Conservation (phyloP, 2,113 vertebrate genomes). For the Engystomops pustulosus region DNA sequence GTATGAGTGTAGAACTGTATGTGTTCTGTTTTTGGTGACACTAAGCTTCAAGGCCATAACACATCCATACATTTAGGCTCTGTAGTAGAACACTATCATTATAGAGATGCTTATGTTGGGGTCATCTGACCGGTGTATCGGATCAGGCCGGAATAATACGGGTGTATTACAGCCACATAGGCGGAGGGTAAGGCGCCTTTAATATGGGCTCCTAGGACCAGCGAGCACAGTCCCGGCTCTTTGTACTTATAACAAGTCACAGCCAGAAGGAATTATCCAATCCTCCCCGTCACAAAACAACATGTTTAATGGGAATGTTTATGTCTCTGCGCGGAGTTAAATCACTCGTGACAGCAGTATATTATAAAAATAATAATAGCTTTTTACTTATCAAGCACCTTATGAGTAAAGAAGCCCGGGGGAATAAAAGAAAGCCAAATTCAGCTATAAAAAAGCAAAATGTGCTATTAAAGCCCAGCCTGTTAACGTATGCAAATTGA, state of each 20-base stretch:
- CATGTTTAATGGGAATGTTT: constrained; percentile 54
- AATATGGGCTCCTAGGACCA: constrained; percentile 16
- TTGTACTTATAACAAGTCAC: constrained; percentile 42
- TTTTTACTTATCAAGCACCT: constrained; percentile 59
- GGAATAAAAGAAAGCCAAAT: constrained; percentile 55
- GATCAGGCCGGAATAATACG: no score
- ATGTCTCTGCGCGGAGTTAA: constrained; percentile 52
- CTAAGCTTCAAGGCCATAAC: no score
- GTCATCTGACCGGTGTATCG: no score
- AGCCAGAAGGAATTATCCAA: constrained; percentile 53
- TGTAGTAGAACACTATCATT: no score
- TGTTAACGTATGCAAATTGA: constrained; percentile 58
- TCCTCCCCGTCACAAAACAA: constrained; percentile 35
- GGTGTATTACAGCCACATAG: no score
- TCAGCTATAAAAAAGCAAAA: constrained; percentile 58
- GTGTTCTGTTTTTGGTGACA: no score
- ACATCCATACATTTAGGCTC: no score
- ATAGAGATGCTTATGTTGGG: no score
- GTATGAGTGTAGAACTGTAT: no score
- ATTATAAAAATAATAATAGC: constrained; percentile 60
- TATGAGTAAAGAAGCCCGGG: constrained; percentile 52
- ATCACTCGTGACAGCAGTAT: constrained; percentile 57
- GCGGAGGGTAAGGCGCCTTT: no score
- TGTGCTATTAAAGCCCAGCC: constrained; percentile 50
- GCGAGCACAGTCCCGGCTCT: constrained; percentile 5